Percentiles rank a stretch among this genome's conserved stretches.
Evolutionary conservation across 2,888 invertebrate genomes (phyloP).

Genomic region (Hymenopus coronatus): DNA sequence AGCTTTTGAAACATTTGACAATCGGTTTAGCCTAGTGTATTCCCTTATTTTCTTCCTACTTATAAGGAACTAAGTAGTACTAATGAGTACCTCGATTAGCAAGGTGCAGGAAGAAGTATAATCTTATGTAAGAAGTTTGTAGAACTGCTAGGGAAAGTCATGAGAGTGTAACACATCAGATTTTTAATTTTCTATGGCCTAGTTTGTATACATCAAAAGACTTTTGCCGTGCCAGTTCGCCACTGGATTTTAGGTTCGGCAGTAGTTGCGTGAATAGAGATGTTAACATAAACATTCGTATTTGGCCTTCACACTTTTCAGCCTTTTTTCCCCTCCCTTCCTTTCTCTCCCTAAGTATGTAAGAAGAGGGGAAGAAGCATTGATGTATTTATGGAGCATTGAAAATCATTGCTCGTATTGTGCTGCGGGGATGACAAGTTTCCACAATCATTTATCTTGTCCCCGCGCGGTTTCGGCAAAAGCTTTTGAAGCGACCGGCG

Average conservation of each 20-base stretch:
- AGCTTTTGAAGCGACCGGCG: not conserved
- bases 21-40: too few relatives aligned
- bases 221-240: not conserved
- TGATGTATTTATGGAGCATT: constrained; percentile 33
- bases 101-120: too few relatives aligned
- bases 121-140: too few relatives aligned
- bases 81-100: too few relatives aligned
- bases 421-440: not conserved
- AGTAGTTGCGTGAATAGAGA: constrained; percentile 27
- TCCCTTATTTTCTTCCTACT: too few relatives aligned
- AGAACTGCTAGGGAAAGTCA: too few relatives aligned
- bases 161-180: too few relatives aligned
- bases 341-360: not conserved
- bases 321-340: not conserved
- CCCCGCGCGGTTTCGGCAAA: not conserved
- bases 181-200: not conserved
- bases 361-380: constrained; percentile 3
- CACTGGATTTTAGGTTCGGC: not conserved
- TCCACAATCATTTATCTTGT: constrained; percentile 29
- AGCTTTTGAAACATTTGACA: too few relatives aligned
- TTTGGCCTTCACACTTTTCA: constrained; percentile 32
- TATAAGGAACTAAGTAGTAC: too few relatives aligned
- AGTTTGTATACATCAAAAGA: not conserved
- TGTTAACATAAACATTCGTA: constrained; percentile 33
- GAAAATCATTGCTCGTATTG: constrained; percentile 33